These are phyloP conservation scores for Calameuta idolon DNA, from an alignment of 2,888 invertebrate species.

Conservation along the genomic window DNA sequence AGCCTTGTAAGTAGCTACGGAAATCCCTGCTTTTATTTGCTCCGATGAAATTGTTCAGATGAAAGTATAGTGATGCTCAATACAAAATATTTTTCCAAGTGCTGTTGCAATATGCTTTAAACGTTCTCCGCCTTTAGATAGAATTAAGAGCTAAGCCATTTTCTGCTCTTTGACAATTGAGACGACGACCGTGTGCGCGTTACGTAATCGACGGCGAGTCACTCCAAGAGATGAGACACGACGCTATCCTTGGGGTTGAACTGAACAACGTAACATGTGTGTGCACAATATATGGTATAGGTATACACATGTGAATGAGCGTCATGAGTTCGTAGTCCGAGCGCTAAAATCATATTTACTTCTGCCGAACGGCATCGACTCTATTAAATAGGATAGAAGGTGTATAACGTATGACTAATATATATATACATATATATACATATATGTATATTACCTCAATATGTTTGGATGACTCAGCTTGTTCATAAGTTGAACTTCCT, in stretches of 20 bases:
- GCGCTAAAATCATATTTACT: background rate
- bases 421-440: too few species aligned
- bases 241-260: background rate
- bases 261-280: background rate
- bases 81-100: background rate
- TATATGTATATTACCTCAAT: constrained; percentile 75
- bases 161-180: background rate
- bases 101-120: background rate
- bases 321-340: background rate
- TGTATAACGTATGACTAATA: background rate
- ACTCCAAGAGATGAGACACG: background rate
- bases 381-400: background rate
- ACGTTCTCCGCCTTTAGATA: background rate
- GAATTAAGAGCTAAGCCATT: background rate
- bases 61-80: background rate
- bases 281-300: background rate
- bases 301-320: background rate
- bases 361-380: background rate
- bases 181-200: background rate
- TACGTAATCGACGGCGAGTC: background rate
- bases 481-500: constrained; percentile 97
- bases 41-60: background rate
- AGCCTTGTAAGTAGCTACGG: background rate
- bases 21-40: background rate
- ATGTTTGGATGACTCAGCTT: constrained; percentile 95